Base-by-base conservation (phyloP, 2,113 vertebrate species). In the Melanerpes aurifrons region DNA sequence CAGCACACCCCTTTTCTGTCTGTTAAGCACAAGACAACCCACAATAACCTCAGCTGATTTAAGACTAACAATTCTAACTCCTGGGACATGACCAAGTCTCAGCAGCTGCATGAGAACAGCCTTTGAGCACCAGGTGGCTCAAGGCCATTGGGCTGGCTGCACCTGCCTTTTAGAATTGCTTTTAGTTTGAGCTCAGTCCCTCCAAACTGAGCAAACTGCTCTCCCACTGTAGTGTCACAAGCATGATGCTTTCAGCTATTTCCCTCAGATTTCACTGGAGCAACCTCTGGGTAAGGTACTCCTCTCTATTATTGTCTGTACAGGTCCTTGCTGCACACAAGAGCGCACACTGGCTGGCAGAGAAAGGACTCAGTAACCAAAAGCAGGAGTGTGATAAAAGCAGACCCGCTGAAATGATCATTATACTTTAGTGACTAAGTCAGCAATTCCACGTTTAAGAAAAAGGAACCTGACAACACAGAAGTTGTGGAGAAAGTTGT, bases 311-410 rank as follows among this genome's bases (percentile, higher is more conserved):
- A 40, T 57, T 31, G 7, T 28, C 58, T 56, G 28, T 19, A 69
- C 43, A 62, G 9, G 25, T 43, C 21, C 48, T 68, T 47, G 43
- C 28, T 12, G 37, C 32, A 71, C 37, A 19, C 15, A 13, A 26
- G 37, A 15, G 20, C 1, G 2, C 6, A 13, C 3, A 1, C 1
- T 8, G 31, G n/a, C 6, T 78, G 66, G 37, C 62, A 74, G 35
- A 45, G 53, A 19, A 48, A 5, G 10, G n/a, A 70, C 28, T 47
- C 1, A 2, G 3, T 22, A 53, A 62, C 40, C 40, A 66, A 73
- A 71, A 43, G 15, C 57, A 72, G 37, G 48, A 86, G 35, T 1
- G 17, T 53, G 43, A 82, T n/a, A 37, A 57, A 75, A 75, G 50
- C 31, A 86, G 58, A 77, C 25, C 37, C 71, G 17, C 54, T 75